Conservation (phyloP, 2,113 vertebrate genomes). For the Seriola quinqueradiata region DNA sequence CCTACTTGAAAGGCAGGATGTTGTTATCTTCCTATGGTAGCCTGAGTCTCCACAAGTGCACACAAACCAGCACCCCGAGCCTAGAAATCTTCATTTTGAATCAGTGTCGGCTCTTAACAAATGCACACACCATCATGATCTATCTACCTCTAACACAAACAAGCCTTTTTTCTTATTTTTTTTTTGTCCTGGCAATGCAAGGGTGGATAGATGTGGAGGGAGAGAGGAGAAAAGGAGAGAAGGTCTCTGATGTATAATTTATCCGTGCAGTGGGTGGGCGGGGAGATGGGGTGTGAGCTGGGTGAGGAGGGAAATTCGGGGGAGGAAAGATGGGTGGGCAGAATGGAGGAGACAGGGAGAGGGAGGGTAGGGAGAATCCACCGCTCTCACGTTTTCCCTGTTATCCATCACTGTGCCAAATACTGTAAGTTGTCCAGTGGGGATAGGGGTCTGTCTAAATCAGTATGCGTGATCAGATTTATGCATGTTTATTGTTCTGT, state of each 20-base stretch:
- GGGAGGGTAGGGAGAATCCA: slow-evolving; percentile 37
- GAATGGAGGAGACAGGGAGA: slow-evolving; percentile 26
- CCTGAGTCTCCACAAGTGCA: slow-evolving; percentile 39
- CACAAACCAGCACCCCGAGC: slow-evolving; percentile 28
- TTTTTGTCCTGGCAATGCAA: slow-evolving; percentile 12
- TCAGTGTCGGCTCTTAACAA: neutral
- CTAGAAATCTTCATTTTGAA: slow-evolving; percentile 25
- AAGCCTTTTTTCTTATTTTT: neutral
- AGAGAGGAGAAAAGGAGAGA: slow-evolving; percentile 38
- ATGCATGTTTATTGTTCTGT: slow-evolving; percentile 10
- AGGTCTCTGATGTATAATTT: slow-evolving; percentile 80
- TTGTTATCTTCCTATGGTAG: slow-evolving; percentile 38
- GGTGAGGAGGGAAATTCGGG: slow-evolving; percentile 44
- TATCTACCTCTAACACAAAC: slow-evolving; percentile 9
- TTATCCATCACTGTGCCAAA: slow-evolving; percentile 42
- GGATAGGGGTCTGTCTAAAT: slow-evolving; percentile 19
- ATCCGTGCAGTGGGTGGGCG: slow-evolving; percentile 64
- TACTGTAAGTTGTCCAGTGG: slow-evolving; percentile 19
- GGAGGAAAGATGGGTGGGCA: slow-evolving; percentile 49
- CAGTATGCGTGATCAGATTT: neutral
- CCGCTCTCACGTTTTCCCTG: slow-evolving; percentile 35
- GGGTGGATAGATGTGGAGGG: slow-evolving; percentile 30
- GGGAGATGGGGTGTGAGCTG: slow-evolving; percentile 49
- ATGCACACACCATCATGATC: neutral
- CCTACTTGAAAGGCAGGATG: slow-evolving; percentile 53